Percentiles rank a stretch among this genome's conserved stretches.
Conservation (phyloP, 2,888 invertebrate genomes). For the Meteorus colon region DNA sequence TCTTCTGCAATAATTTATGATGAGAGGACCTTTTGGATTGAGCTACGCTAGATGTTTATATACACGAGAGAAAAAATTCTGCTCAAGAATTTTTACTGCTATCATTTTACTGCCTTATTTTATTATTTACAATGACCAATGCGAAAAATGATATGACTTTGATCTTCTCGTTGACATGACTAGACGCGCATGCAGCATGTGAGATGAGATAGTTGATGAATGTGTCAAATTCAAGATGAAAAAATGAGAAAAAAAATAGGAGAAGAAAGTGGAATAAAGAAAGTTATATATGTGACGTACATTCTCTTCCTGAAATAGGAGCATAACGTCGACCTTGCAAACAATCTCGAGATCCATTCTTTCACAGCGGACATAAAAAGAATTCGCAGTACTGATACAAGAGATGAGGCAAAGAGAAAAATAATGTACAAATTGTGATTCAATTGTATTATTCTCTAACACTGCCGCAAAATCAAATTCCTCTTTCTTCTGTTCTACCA, state of each 20-base stretch:
- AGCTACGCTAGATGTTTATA: too few relatives aligned
- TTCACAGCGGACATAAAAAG: not conserved
- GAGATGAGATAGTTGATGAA: constrained; percentile 8
- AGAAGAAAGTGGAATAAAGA: not conserved
- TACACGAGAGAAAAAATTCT: not conserved
- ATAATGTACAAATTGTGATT: too few relatives aligned
- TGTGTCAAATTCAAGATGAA: not conserved
- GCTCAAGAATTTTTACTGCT: constrained; percentile 1
- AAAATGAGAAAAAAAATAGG: not conserved
- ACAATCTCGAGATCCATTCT: constrained; percentile 30
- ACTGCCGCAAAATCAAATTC: too few relatives aligned
- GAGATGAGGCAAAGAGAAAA: constrained; percentile 14
- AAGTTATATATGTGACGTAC: constrained; percentile 13
- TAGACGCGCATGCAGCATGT: not conserved
- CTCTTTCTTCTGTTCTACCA: too few relatives aligned
- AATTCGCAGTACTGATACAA: constrained; percentile 24
- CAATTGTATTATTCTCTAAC: too few relatives aligned
- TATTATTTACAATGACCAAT: not conserved
- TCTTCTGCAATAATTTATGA: too few relatives aligned
- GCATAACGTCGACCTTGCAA: constrained; percentile 49
- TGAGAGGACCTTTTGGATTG: too few relatives aligned
- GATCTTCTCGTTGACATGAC: constrained; percentile 2
- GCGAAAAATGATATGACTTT: constrained; percentile 7
- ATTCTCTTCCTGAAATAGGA: constrained; percentile 53
- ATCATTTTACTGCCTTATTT: constrained; percentile 29